Conservation (phyloP, 1,140 invertebrate species). For the Diachasma alloeum region DNA sequence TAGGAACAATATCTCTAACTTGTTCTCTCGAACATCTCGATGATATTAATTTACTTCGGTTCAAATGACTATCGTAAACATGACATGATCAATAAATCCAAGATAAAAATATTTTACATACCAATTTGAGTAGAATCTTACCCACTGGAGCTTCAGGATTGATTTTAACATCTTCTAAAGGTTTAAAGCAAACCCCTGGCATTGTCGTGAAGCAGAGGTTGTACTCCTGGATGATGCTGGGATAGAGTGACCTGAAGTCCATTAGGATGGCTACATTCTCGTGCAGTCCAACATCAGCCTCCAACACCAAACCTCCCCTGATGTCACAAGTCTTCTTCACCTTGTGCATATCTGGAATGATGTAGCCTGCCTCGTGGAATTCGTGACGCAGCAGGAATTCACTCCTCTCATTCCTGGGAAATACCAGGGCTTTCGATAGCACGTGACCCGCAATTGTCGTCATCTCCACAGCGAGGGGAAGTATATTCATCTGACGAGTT, state of each 20-base stretch:
- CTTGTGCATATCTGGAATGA: conserved; percentile 89
- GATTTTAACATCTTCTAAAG: conserved; percentile 56
- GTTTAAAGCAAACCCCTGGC: conserved; percentile 58
- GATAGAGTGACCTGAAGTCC: conserved; percentile 99
- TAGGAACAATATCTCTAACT: no score
- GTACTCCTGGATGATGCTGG: conserved; percentile 99
- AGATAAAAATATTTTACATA: no score
- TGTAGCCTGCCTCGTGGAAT: conserved; percentile 89
- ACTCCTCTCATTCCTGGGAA: conserved; percentile 94
- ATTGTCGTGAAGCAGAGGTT: conserved; percentile 99
- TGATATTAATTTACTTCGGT: no score
- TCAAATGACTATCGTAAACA: no score
- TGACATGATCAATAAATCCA: no score
- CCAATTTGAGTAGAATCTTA: no score
- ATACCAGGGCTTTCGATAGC: conserved; percentile 90
- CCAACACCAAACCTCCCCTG: conserved; percentile 92
- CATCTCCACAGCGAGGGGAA: conserved; percentile 95
- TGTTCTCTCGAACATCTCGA: no score
- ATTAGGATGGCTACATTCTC: conserved; percentile 94
- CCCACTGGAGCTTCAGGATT: background rate
- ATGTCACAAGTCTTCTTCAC: conserved; percentile 83
- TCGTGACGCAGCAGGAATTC: conserved; percentile 95
- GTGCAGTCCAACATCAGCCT: conserved; percentile 98
- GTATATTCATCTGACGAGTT: conserved; percentile 89
- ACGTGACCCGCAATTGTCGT: conserved; percentile 94